A percentile compares a stretch with the other conserved stretches of the same genome.
phyloP scores from a whole-genome alignment of 2,888 invertebrate species.

The Nomada ruficornis region DNA sequence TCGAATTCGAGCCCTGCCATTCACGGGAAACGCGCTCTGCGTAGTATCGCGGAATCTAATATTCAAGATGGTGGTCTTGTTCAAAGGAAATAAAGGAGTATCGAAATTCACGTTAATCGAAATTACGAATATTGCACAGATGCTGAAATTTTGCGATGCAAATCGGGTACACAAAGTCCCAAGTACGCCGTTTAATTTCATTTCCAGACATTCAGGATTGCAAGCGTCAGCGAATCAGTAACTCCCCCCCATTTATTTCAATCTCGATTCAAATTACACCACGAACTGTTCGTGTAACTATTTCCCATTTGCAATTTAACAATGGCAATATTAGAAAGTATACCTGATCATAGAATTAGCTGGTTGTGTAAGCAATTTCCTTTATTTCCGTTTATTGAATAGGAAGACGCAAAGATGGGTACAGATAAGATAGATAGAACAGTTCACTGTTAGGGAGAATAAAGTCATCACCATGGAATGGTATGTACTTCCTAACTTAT shows the following conservation, averaged over 20 bases:
- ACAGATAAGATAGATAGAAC: background rate
- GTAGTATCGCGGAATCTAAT: background rate
- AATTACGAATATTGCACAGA: background rate
- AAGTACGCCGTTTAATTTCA: background rate
- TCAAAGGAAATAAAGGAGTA: background rate
- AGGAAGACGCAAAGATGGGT: background rate
- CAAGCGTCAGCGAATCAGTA: background rate
- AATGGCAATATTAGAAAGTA: too few relatives aligned
- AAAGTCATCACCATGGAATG: background rate
- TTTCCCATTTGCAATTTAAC: too few relatives aligned
- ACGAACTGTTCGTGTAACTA: too few relatives aligned
- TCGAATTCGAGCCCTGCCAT: constrained; percentile 10
- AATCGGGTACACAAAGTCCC: background rate
- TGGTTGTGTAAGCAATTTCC: too few relatives aligned
- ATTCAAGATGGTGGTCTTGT: background rate
- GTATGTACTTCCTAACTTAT: background rate
- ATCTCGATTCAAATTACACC: too few relatives aligned
- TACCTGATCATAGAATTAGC: too few relatives aligned
- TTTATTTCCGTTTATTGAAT: too few relatives aligned
- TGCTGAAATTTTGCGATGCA: background rate
- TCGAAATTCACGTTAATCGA: background rate
- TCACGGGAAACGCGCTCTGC: background rate
- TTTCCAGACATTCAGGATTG: background rate
- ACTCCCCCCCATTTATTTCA: too few relatives aligned
- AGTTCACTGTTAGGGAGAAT: background rate